Evolutionary conservation across 2,797 vertebrate species (phyloP), one percentile per base, ranked within the genome.

Genomic region (Nyctalus aviator): DNA sequence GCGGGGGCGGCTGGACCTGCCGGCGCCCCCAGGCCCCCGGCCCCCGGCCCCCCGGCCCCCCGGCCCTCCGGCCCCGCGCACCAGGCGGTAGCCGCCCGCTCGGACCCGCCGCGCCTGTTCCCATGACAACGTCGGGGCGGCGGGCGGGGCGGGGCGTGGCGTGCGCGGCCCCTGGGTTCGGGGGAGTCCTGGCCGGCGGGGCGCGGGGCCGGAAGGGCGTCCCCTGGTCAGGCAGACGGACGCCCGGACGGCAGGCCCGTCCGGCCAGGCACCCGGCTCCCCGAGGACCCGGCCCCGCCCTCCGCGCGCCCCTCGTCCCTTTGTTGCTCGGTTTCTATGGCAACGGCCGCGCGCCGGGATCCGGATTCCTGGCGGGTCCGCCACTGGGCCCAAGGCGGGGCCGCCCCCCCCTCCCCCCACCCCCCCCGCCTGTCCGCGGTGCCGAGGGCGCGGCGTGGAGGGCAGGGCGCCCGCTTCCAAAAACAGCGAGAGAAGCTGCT

Each of bases 251-350:
- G 32, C 84, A 27, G 50, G 8, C 23, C 48, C 20, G 27, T 25
- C 25, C 0, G 53, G 37, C 77, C 15, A 41, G 37, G 72, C 48
- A 30, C 37, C 25, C 35, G 1, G 71, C 27, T 27, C 87, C 48
- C 85, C 48, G 5, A 15, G 78, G 73, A 32, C 72, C 90, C 32
- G 25, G 90, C 93, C 73, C 50, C 35, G 6, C 85, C 37, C 53
- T 5, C 12, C 50, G 75, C 62, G 23, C 23, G 50, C 25, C 44
- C 84, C 21, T 77, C 79, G 81, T 82, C 79, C 92, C 91, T 97
- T 97, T 96, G 97, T 97, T 95, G 81, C 96, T 72, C 11, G 30
- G 96, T 97, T 96, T 94, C 96, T 71, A 72, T 78, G 66, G 93
- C 91, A 90, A 96, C 96, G 9, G 55, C 71, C 46, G 46, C 6